A percentile compares a stretch with the other conserved stretches of the same genome.
These are phyloP conservation scores for Euthynnus affinis DNA, from an alignment of 2,797 vertebrate species.

Conservation along the genomic window DNA sequence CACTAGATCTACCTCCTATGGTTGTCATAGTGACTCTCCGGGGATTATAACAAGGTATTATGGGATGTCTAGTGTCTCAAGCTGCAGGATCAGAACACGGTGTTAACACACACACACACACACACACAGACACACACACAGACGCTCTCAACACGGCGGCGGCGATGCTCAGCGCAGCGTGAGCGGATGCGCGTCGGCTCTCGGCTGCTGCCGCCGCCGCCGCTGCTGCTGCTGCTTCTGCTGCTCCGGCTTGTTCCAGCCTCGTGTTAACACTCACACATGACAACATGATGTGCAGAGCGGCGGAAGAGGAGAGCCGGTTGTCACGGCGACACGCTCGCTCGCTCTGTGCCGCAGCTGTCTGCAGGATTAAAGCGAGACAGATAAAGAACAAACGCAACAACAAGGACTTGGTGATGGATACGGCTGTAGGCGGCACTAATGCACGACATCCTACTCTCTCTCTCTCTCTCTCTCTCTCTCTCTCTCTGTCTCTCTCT, in stretches of 20 bases:
- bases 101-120: constrained; percentile 44
- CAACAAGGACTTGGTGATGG: constrained; percentile 17
- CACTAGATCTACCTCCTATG: constrained; percentile 50
- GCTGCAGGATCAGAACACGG: constrained; percentile 52
- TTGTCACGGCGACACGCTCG: constrained; percentile 53
- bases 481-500: no score
- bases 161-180: constrained; percentile 43
- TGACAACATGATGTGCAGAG: constrained; percentile 60
- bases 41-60: constrained; percentile 76
- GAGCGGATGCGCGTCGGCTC: constrained; percentile 37
- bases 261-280: constrained; percentile 70
- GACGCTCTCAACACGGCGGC: constrained; percentile 8
- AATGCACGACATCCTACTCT: background rate
- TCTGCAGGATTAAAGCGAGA: constrained; percentile 47
- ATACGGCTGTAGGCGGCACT: constrained; percentile 7
- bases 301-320: constrained; percentile 51
- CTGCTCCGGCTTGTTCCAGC: constrained; percentile 46
- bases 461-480: no score
- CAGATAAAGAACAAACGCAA: constrained; percentile 32
- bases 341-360: constrained; percentile 1
- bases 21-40: constrained; percentile 73
- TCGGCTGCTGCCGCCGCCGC: no score
- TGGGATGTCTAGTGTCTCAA: constrained; percentile 65
- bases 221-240: no score
- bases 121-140: constrained; percentile 9